These are phyloP conservation scores for Glyphotaelius pellucidus DNA, from an alignment of 2,888 invertebrate species.

Conservation along the genomic window DNA sequence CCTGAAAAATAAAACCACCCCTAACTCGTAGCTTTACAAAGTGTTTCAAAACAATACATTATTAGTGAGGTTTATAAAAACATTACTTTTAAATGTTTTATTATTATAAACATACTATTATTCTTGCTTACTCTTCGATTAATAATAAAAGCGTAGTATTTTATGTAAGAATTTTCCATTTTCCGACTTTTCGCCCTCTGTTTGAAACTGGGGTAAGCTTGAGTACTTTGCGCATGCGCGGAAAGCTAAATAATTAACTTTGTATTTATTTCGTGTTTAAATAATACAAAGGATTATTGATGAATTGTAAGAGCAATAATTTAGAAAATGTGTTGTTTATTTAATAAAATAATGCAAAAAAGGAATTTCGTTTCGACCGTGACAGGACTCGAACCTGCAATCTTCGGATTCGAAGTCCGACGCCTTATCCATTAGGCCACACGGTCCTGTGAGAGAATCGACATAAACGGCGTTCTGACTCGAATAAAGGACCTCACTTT, in stretches of 20 bases:
- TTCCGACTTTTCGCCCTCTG: background rate
- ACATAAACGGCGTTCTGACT: background rate
- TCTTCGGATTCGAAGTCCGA: constrained; percentile 86
- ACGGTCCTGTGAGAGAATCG: constrained; percentile 72
- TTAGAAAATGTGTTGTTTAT: background rate
- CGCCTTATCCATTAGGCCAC: constrained; percentile 86
- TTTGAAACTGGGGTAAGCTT: background rate
- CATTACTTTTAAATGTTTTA: too few species aligned
- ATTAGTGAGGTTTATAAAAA: background rate
- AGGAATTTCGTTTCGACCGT: constrained; percentile 75
- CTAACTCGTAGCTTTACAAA: background rate
- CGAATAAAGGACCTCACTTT: background rate
- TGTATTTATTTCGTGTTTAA: background rate
- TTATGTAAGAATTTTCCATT: background rate
- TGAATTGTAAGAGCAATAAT: background rate
- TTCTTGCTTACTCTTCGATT: too few species aligned
- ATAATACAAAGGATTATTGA: background rate
- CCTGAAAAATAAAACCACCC: background rate
- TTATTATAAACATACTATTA: too few species aligned
- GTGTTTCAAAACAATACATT: background rate
- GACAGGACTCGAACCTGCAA: constrained; percentile 86
- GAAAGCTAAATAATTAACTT: background rate
- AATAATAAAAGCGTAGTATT: background rate
- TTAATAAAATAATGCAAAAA: background rate
- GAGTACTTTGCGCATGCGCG: background rate